Evolutionary conservation across 2,888 invertebrate genomes (phyloP).

Genomic region (Eristalinus sepulchralis): DNA sequence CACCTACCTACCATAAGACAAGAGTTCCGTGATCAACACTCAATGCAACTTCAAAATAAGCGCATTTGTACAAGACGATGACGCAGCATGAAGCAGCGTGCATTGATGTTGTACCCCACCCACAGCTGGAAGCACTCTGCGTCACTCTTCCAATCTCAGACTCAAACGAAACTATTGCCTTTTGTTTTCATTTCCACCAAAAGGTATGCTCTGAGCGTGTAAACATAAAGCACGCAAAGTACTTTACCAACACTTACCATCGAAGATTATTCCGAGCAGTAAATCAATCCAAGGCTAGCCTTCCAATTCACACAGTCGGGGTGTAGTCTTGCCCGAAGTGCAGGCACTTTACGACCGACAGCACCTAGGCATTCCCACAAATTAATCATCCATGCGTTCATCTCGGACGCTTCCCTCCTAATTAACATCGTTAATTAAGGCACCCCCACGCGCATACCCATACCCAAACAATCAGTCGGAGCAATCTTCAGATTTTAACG

Average conservation of each 20-base stretch:
- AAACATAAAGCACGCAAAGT: not conserved
- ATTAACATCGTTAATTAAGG: constrained; percentile 12
- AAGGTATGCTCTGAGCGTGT: not conserved
- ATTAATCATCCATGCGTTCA: constrained; percentile 2
- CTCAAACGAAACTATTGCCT: not conserved
- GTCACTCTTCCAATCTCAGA: not conserved
- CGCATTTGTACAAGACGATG: not conserved
- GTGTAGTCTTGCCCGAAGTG: not conserved
- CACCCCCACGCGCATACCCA: not conserved
- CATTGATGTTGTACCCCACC: not conserved
- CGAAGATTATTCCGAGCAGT: not conserved
- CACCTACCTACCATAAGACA: not conserved
- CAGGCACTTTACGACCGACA: not conserved
- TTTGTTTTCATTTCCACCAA: not conserved
- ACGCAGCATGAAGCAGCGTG: not conserved
- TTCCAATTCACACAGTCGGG: not conserved
- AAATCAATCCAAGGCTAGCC: not conserved
- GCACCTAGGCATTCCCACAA: not conserved
- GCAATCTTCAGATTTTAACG: not conserved
- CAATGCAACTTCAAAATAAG: not conserved
- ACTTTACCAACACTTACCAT: not conserved
- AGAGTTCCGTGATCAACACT: not conserved
- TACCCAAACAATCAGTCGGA: not conserved
- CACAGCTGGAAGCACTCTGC: not conserved
- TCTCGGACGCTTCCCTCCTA: not conserved